Base-by-base conservation (phyloP, 2,888 invertebrate species). In the Nomada goodeniana region DNA sequence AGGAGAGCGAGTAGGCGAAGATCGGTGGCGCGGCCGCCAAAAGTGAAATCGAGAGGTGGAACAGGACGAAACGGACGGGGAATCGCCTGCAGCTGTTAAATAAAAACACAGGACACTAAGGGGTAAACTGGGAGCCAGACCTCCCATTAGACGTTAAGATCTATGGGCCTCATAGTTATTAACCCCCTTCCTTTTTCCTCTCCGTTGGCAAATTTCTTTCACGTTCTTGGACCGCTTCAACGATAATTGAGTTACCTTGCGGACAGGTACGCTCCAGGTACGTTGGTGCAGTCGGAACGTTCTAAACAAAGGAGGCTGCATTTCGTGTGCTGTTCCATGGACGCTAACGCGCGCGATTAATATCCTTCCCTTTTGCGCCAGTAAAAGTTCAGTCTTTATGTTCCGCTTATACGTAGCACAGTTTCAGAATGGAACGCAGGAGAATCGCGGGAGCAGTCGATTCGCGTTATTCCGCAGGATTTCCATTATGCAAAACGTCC, bases 1-100 rank as follows among this genome's bases (percentile, higher is more conserved):
- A 71, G 70, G 72, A 61, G 71, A 74, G 53, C 76, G 79, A 79
- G 63, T 36, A 59, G 71, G 70, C 13, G 47, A 70, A 59, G 59
- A 78, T 76, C 69, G 76, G 76, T 73, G 77, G 80, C 83, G 85
- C 86, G 89, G 89, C 90, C 91, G 90, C 88, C 89, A 90, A 91
- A 91, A 91, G 91, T 90, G 91, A 91, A 91, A 91, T 91, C 88
- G 88, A 88, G 86, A 88, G 86, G 82, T 86, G 82, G 88, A 88
- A 81, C 83, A 79, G 88, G 87, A 87, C 82, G 85, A 86, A 86
- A 42, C 55, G 68, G 63, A 73, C 1, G 83, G 81, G 82, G 80
- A 76, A 79, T 82, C 80, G 60, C 74, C 75, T 67, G 71, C 52
- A 64, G 78, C 64, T 75, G 73, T 80, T 77, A 61, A 76, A 76